Percentiles rank a stretch among this genome's conserved stretches.
phyloP scores from a whole-genome alignment of 2,797 vertebrate genomes.

The Chrysocyon brachyurus region DNA sequence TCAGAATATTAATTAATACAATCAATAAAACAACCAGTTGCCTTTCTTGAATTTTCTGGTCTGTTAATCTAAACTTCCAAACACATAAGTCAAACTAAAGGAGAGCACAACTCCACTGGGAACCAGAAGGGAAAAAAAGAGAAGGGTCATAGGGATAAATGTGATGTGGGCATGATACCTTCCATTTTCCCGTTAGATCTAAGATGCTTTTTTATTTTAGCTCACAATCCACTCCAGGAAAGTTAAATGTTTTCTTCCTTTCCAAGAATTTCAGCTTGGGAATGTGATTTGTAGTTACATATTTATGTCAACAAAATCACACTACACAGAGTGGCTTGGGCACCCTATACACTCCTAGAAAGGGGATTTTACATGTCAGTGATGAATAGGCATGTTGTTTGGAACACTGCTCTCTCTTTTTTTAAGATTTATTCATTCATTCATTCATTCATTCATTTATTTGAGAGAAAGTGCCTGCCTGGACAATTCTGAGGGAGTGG shows the following conservation, averaged over 20 bases:
- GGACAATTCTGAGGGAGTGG: not conserved
- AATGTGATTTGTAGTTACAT: not conserved
- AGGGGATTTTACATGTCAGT: not conserved
- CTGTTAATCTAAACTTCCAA: not conserved
- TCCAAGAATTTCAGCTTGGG: slow-evolving; percentile 6
- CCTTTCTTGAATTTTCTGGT: not conserved
- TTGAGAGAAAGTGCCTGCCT: too few relatives aligned
- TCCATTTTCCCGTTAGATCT: not conserved
- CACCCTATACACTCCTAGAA: not conserved
- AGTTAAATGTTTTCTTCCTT: not conserved
- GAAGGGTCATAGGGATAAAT: rapidly evolving
- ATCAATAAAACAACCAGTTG: not conserved
- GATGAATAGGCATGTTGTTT: not conserved
- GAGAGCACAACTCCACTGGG: not conserved
- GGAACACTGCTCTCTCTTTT: not conserved
- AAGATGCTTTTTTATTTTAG: not conserved
- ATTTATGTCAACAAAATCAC: slow-evolving; percentile 50
- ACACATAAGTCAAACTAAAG: not conserved
- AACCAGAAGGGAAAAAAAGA: not conserved
- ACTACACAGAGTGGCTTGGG: not conserved
- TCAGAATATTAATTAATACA: not conserved
- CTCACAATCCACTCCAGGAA: not conserved
- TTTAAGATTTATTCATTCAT: not conserved
- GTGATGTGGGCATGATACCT: too few relatives aligned
- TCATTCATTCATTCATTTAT: too few relatives aligned